Conservation (phyloP, 2,113 vertebrate species). For the Ornithorhynchus anatinus region DNA sequence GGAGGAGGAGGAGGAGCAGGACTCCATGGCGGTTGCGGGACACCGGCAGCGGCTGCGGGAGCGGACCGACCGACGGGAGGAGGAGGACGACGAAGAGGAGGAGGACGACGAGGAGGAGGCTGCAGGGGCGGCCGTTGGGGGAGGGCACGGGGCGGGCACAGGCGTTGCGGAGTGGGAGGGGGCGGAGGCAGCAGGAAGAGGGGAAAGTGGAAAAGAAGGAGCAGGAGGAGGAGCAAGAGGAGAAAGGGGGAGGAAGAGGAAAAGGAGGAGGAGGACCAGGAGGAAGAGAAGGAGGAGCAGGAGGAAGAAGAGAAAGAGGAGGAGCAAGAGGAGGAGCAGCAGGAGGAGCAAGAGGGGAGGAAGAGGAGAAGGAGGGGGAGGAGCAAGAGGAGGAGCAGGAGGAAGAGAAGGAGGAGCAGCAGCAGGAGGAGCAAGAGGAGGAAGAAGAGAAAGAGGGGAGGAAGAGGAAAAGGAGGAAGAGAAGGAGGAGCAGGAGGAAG, state of each 20-base stretch:
- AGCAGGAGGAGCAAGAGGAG: no score
- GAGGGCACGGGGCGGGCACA: no score
- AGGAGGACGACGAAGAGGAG: background rate
- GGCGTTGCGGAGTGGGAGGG: slow-evolving; percentile 22
- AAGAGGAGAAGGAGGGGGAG: no score
- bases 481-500: no score
- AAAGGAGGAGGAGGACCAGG: background rate
- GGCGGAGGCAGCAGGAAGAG: background rate
- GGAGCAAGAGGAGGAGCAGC: background rate
- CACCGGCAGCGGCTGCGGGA: slow-evolving; percentile 30
- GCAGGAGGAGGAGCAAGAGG: background rate
- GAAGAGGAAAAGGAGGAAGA: no score
- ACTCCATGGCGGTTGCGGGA: background rate
- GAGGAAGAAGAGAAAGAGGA: background rate
- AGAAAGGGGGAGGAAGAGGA: background rate
- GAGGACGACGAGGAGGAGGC: background rate
- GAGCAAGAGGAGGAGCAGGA: no score
- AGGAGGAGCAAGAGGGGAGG: no score
- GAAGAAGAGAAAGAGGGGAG: no score
- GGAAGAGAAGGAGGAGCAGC: no score
- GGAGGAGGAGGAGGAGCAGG: slow-evolving; percentile 29
- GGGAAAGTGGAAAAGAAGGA: no score
- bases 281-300: background rate
- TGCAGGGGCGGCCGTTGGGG: no score
- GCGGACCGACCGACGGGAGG: background rate